Percentiles rank a stretch among this genome's conserved stretches.
Conservation (phyloP, 2,113 vertebrate species). For the Garra rufa region DNA sequence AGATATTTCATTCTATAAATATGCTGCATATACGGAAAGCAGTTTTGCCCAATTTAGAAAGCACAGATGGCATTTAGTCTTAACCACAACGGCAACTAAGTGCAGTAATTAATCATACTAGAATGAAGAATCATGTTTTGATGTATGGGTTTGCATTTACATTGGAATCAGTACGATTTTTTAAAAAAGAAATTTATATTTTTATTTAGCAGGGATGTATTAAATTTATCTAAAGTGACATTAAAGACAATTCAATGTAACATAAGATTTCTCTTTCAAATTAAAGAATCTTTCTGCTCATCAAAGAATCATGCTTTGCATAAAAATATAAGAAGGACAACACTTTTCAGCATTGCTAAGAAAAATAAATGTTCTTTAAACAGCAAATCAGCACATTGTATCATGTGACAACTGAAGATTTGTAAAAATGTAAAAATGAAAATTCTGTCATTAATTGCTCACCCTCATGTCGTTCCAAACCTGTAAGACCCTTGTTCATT, state of each 20-base stretch:
- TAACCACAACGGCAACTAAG: not conserved
- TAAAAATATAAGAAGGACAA: no score
- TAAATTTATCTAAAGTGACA: not conserved
- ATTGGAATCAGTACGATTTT: no score
- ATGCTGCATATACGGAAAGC: not conserved
- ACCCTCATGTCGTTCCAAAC: no score
- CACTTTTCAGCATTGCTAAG: not conserved
- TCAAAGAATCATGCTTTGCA: not conserved
- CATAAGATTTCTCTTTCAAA: not conserved
- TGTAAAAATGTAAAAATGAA: no score
- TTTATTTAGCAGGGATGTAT: not conserved
- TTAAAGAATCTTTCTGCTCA: not conserved
- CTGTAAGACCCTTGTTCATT: no score
- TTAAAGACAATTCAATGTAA: not conserved
- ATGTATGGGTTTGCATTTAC: not conserved
- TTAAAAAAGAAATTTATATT: no score
- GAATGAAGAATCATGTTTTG: not conserved
- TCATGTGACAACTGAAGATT: not conserved
- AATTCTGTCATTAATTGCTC: no score
- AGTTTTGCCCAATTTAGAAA: constrained; percentile 34
- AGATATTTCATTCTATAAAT: constrained; percentile 4
- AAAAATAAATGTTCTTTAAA: not conserved
- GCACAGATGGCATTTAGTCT: constrained; percentile 16
- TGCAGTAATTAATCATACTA: constrained; percentile 19
- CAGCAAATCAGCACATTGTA: not conserved